Evolutionary conservation across 2,888 invertebrate genomes (phyloP).

Genomic region (Argyra leucocephala): DNA sequence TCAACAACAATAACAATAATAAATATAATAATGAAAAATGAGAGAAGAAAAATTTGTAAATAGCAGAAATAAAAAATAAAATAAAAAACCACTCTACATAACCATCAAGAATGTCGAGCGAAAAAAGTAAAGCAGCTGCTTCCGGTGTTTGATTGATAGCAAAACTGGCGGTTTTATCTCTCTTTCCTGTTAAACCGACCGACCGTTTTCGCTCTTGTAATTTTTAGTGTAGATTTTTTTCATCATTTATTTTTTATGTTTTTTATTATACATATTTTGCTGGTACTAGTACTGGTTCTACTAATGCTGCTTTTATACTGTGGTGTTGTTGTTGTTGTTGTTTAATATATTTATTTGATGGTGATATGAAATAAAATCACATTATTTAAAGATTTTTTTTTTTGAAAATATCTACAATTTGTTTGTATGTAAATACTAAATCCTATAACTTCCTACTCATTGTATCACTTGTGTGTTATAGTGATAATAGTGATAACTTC

Average conservation of each 20-base stretch:
- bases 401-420: too few species aligned
- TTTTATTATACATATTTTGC: slow-evolving; percentile 14
- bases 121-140: slow-evolving; percentile 44
- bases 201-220: slow-evolving; percentile 25
- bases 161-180: slow-evolving; percentile 42
- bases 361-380: too few species aligned
- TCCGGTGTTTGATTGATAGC: slow-evolving; percentile 45
- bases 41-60: slow-evolving; percentile 24
- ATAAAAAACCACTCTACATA: slow-evolving; percentile 15
- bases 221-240: not conserved
- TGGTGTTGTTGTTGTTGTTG: slow-evolving; percentile 15
- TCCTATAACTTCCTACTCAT: too few species aligned
- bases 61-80: slow-evolving; percentile 18
- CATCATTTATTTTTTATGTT: slow-evolving; percentile 24
- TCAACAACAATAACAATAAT: slow-evolving; percentile 11
- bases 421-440: too few species aligned
- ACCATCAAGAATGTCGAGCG: slow-evolving; percentile 15
- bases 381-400: too few species aligned
- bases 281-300: slow-evolving; percentile 18
- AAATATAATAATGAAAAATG: slow-evolving; percentile 20
- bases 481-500: too few species aligned
- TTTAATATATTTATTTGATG: too few species aligned
- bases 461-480: too few species aligned
- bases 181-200: slow-evolving; percentile 18
- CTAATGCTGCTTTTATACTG: too few species aligned